Base-by-base conservation (phyloP, 2,797 vertebrate genomes). In the Pangasius djambal region DNA sequence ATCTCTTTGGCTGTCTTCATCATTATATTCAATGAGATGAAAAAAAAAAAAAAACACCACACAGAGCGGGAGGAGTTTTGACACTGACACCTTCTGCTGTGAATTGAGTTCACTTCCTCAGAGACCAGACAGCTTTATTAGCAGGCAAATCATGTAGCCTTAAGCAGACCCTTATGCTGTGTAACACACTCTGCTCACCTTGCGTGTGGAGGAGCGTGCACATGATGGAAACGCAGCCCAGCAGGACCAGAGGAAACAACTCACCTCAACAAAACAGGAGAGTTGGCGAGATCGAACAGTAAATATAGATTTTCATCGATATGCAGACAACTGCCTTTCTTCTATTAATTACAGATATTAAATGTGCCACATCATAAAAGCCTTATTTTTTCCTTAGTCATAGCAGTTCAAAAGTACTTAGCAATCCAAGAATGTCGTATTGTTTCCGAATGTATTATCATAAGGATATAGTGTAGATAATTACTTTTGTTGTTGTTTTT, bases 71-170 rank as follows among this genome's bases (percentile, higher is more conserved):
- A 74, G 52, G 40, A 59, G 67, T 77, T 86, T 50, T 75, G 55
- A 75, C 69, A 52, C 28, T 88, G 87, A 88, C 81, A 75, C 69
- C 77, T 77, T 81, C 65, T 86, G 52, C 20, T 57, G 40, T 78
- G 72, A 9, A 70, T 70, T 61, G 61, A 90, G 78, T 82, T 87
- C 65, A 86, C 89, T 88, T 90, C 55, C 65, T 87, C 61, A 67
- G 86, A 86, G 86, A 90, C 90, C 37, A 81, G 28, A 67, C 31
- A 12, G 78, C n/a, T 63, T 83, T 81, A 90, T 92, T 91, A 89
- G 82, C 85, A 91, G 75, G 84, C 90, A 78, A 70, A 78, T 89
- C 90, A 90, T 89, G 88, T 81, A 86, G 75, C 65, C 57, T 77
- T 85, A 84, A 77, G 89, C 83, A 88, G 70, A 88, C 72, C 86